Evolutionary conservation across 1,140 invertebrate genomes (phyloP), one percentile per base, ranked within the genome.

Genomic region (Drosophila parvula): DNA sequence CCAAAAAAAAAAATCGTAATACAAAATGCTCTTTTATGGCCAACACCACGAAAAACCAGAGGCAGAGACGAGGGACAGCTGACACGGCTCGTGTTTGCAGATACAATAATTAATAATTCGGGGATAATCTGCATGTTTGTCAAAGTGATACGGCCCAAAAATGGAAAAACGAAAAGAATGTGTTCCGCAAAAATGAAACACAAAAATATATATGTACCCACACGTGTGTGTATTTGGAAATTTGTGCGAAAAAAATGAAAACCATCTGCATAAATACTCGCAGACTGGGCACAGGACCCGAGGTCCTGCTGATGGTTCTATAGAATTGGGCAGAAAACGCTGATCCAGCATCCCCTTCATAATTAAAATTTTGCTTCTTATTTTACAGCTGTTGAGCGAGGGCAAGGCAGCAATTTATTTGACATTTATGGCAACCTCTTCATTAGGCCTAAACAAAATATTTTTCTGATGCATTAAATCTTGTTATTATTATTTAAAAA

Each of bases 81-180:
- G 79, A 69, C 50, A 18, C 47, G 56, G 32, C 83, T 88, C 75
- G 76, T 88, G 83, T 80, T 77, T 80, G 73, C 83, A 83, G 84
- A 70, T 83, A 89, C 82, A 84, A 84, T 88, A 88, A 88, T 88
- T 88, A 88, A 88, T 88, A 88, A 88, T 88, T 89, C 84, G 64
- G 59, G 84, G 84, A 88, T 88, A 88, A 88, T 83, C 84, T 81
- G 68, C 81, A 89, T 88, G 84, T 88, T 88, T 88, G 84, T 88
- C 84, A 88, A 89, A 88, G 57, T 64, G 84, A 88, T 88, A 84
- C 76, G 82, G 73, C 67, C 76, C 69, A 41, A 70, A 82, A 81
- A 77, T 59, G 43, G 27, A 28, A 45, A 57, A 48, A 48, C 10
- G n/a, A 68, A 45, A 69, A 70, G 22, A 62, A 55, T 73, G 16